A percentile compares a stretch with the other conserved stretches of the same genome.
Conservation (phyloP, 2,113 vertebrate species). For the Kobus ellipsiprymnus region DNA sequence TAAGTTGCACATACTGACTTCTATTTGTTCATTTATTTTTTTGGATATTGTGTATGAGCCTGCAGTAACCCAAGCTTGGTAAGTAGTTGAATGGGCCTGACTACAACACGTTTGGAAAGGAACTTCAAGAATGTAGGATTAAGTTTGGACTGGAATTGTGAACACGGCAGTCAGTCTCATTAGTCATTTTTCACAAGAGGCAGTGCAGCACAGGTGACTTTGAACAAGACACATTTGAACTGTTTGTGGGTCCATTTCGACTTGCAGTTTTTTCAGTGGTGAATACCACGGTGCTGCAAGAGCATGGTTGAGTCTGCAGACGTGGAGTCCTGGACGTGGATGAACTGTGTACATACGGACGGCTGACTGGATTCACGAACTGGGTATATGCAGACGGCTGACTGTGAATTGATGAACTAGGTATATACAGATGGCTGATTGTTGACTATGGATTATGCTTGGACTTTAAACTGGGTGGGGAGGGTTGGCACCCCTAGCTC, state of each 20-base stretch:
- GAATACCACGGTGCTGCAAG: accelerated
- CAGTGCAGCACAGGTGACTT: background rate
- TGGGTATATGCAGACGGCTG: background rate
- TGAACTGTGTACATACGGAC: accelerated
- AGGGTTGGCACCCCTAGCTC: too few relatives aligned
- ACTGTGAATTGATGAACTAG: background rate
- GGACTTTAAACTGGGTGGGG: background rate
- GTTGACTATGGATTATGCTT: background rate
- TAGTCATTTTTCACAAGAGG: background rate
- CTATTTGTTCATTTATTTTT: background rate
- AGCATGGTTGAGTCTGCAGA: background rate
- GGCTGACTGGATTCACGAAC: background rate
- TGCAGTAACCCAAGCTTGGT: background rate
- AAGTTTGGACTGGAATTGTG: background rate
- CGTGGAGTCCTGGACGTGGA: background rate
- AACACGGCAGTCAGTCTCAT: background rate
- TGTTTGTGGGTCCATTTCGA: background rate
- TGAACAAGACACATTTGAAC: background rate
- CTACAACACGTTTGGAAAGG: background rate
- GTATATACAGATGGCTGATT: background rate
- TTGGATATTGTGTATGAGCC: background rate
- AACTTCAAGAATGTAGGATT: background rate
- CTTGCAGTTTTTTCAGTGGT: background rate
- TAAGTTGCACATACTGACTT: background rate
- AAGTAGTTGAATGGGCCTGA: background rate